Evolutionary conservation across 1,140 invertebrate genomes (phyloP), one percentile per base, ranked within the genome.

Genomic region (Panagrolaimus sp.): DNA sequence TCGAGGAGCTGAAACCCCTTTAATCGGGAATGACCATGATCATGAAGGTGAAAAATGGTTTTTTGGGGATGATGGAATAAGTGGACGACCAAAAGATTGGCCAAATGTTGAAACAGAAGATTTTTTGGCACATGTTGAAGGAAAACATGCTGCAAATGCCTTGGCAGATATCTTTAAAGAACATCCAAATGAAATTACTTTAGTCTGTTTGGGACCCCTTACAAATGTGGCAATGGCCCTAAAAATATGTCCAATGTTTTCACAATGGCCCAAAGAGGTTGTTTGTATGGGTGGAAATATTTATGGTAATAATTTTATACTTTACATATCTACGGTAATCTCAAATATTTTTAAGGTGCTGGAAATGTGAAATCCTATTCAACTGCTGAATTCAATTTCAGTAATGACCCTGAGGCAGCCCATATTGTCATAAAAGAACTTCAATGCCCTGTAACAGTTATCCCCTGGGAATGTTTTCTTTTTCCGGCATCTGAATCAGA

Each of bases 381-480:
- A 0, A 85, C 87, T 52, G 89, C 89, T 9, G 91, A 92, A 83
- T 91, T 90, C 77, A 92, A 92, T 84, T 92, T 92, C 78, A 86
- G 87, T 65, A 82, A 83, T 21, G 90, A 92, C 84, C 90, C 90
- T 0, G 90, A 92, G 85, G 89, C 90, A 32, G 90, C 89, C 0
- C 85, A 89, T 52, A 90, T 94, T 15, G 90, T 90, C 21, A 88
- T 95, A 8, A 92, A 92, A 79, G 93, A 94, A 85, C 83, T 94
- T 70, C 90, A 87, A 58, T 93, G 91, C 90, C 88, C 88, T 5
- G 69, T 83, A 0, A 76, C 73, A 14, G 64, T 83, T 10, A 76
- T 83, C 9, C 72, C 82, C 2, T 84, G 83, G 83, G 83, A 84
- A 72, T 66, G 76, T 14, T 84, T 83, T 46, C 71, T 72, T 21